These are phyloP conservation scores for Acanthochromis polyacanthus DNA, from an alignment of 2,113 vertebrate genomes.

Conservation along the genomic window DNA sequence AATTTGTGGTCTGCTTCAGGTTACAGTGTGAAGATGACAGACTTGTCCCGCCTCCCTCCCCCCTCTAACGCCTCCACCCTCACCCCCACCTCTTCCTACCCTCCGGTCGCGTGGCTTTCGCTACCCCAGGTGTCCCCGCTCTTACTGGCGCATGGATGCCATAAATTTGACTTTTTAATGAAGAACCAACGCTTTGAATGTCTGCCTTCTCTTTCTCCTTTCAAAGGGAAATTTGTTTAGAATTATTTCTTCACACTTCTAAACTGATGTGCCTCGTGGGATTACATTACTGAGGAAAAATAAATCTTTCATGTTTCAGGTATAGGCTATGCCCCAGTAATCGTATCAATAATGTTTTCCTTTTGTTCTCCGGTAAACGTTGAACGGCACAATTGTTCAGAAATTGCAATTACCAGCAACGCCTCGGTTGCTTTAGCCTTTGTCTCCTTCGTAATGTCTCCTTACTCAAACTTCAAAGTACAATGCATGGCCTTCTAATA, in stretches of 20 bases:
- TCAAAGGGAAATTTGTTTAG: constrained; percentile 80
- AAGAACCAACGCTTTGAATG: constrained; percentile 81
- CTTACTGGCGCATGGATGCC: constrained; percentile 63
- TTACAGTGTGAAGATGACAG: constrained; percentile 84
- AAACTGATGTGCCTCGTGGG: constrained; percentile 84
- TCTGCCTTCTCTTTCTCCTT: constrained; percentile 68
- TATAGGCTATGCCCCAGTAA: constrained; percentile 79
- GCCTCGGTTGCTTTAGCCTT: constrained; percentile 68
- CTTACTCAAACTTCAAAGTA: constrained; percentile 77
- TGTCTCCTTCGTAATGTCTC: constrained; percentile 70
- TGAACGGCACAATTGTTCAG: constrained; percentile 74
- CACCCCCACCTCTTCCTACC: constrained; percentile 35
- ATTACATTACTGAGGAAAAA: constrained; percentile 77
- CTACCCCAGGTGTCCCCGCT: constrained; percentile 79
- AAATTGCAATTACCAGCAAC: constrained; percentile 81
- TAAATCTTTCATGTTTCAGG: constrained; percentile 83
- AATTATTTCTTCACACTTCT: constrained; percentile 81
- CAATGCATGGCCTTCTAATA: constrained; percentile 61
- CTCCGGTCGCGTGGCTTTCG: constrained; percentile 58
- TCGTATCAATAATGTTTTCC: constrained; percentile 82
- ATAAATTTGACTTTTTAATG: constrained; percentile 86
- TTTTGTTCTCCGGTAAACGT: constrained; percentile 83
- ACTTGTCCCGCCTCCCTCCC: constrained; percentile 56
- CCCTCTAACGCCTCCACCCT: constrained; percentile 1
- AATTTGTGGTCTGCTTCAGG: constrained; percentile 83